A percentile compares a stretch with the other conserved stretches of the same genome.
These are phyloP conservation scores for Hydrocynus forskahlii DNA, from an alignment of 2,797 vertebrate species.

Conservation along the genomic window DNA sequence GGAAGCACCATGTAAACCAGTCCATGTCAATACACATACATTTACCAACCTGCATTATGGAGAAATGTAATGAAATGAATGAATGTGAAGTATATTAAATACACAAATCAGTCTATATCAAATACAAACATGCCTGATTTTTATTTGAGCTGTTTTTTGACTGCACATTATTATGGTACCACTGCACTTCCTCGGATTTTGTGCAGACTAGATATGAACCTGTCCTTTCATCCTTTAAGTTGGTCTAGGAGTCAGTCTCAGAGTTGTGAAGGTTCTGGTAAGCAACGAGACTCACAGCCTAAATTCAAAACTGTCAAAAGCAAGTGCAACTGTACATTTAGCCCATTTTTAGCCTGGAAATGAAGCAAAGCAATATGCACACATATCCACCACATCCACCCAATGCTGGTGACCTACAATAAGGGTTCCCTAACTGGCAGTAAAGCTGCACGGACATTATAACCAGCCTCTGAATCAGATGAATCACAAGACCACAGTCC, in stretches of 20 bases:
- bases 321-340: not conserved
- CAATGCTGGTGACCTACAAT: not conserved
- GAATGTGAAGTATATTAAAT: no score
- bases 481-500: not conserved
- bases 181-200: no score
- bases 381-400: not conserved
- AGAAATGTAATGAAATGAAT: not conserved
- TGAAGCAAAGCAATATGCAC: not conserved
- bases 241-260: no score
- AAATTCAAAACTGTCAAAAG: no score
- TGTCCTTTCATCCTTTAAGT: no score
- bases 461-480: not conserved
- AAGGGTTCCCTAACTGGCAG: not conserved
- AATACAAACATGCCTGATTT: no score
- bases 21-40: not conserved
- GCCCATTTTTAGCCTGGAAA: not conserved
- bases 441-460: not conserved
- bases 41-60: not conserved
- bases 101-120: no score
- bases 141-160: no score
- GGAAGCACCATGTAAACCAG: not conserved
- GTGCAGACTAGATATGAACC: no score
- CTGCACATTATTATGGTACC: no score
- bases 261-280: no score
- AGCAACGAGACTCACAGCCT: no score